phyloP scores from a whole-genome alignment of 2,113 vertebrate species.

The Paraplagusia blochii region DNA sequence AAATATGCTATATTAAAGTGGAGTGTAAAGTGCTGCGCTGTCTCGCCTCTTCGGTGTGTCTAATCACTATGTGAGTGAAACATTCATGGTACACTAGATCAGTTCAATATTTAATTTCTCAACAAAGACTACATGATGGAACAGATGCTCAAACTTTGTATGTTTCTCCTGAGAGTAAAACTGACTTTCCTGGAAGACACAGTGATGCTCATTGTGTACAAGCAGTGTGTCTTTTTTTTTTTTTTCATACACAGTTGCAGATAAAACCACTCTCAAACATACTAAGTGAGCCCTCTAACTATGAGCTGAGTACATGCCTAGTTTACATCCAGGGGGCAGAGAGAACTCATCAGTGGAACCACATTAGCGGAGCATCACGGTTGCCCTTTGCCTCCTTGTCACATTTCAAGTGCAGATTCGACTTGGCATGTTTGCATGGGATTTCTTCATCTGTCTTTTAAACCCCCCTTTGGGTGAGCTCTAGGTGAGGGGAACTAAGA shows the following conservation, averaged over 20 bases:
- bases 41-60: constrained; percentile 65
- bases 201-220: constrained; percentile 43
- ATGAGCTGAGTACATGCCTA: constrained; percentile 56
- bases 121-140: constrained; percentile 75
- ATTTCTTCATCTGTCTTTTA: constrained; percentile 74
- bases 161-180: constrained; percentile 70
- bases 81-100: constrained; percentile 76
- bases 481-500: constrained; percentile 75
- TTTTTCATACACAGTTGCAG: constrained; percentile 31
- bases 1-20: constrained; percentile 53
- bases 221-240: constrained; percentile 42
- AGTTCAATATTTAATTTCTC: constrained; percentile 77
- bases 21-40: constrained; percentile 55
- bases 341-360: constrained; percentile 48
- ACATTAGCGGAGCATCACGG: constrained; percentile 62
- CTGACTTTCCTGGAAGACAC: constrained; percentile 56
- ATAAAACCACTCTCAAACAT: constrained; percentile 38
- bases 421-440: constrained; percentile 76
- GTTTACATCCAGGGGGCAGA: constrained; percentile 70
- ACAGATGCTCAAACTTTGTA: constrained; percentile 75
- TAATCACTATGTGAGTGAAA: constrained; percentile 75
- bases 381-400: constrained; percentile 70
- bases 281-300: constrained; percentile 39
- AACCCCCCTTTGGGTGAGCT: constrained; percentile 70
- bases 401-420: constrained; percentile 71